Evolutionary conservation across 2,797 vertebrate genomes (phyloP).

Genomic region (Orestias chungarensis): DNA sequence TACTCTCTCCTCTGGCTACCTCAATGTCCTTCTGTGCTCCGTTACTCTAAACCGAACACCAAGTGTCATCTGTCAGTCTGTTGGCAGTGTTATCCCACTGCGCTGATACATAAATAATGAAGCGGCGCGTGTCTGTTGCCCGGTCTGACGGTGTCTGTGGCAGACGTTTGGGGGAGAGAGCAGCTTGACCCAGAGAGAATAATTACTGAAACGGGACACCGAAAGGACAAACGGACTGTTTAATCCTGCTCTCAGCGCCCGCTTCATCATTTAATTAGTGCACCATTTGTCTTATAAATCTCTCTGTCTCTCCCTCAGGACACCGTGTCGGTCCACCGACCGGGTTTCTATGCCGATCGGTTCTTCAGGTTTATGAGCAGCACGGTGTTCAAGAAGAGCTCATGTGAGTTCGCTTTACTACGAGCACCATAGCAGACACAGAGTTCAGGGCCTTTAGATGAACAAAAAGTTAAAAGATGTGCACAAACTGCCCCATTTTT

Average conservation of each 20-base stretch:
- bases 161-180: conserved; percentile 13
- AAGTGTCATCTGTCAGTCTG: conserved; percentile 68
- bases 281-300: conserved; percentile 55
- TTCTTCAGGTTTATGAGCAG: conserved; percentile 99
- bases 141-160: conserved; percentile 4
- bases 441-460: conserved; percentile 37
- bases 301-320: conserved; percentile 80
- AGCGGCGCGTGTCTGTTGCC: conserved; percentile 34
- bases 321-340: conserved; percentile 96
- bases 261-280: conserved; percentile 46
- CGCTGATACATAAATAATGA: conserved; percentile 66
- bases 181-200: conserved; percentile 42
- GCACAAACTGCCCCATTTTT: no score
- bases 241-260: conserved; percentile 28
- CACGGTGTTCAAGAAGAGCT: conserved; percentile 93
- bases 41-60: conserved; percentile 60
- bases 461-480: no score
- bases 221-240: conserved; percentile 25
- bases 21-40: conserved; percentile 18
- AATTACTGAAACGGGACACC: conserved; percentile 34
- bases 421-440: no score
- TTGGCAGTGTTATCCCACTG: conserved; percentile 45
- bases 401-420: conserved; percentile 84
- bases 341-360: conserved; percentile 95
- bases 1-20: conserved; percentile 9